phyloP scores from a whole-genome alignment of 2,797 vertebrate species.

The Cryptoblepharus egeriae region DNA sequence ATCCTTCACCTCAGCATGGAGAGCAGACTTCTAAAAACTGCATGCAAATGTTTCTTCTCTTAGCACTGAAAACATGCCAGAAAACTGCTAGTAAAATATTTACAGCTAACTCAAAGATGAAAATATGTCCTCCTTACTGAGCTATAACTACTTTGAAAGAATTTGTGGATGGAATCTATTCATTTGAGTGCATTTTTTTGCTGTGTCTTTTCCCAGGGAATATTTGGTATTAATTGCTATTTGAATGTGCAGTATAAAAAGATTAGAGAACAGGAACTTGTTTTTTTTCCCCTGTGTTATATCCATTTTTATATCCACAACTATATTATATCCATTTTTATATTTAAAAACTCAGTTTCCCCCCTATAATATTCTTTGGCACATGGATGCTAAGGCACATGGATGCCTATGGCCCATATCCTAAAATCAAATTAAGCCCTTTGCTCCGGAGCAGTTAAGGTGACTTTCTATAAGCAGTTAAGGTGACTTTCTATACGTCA shows the following conservation, averaged over 20 bases:
- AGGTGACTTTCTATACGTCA: too few species aligned
- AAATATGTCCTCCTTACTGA: constrained; percentile 68
- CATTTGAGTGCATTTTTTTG: constrained; percentile 38
- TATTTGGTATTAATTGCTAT: constrained; percentile 8
- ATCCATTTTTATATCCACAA: too few species aligned
- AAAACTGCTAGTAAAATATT: constrained; percentile 69
- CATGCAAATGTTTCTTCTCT: constrained; percentile 54
- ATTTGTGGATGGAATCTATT: constrained; percentile 46
- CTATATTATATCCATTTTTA: too few species aligned
- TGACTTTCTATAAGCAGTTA: too few species aligned
- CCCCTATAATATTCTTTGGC: too few species aligned
- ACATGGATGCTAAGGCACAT: too few species aligned
- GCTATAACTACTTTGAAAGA: constrained; percentile 55
- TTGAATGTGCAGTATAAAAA: neutral
- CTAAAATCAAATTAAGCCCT: too few species aligned
- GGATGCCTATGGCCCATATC: too few species aligned
- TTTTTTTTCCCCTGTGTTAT: constrained; percentile 12
- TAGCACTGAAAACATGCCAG: constrained; percentile 53
- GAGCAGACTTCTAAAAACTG: constrained; percentile 52
- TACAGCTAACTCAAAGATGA: constrained; percentile 64
- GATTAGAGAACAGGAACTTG: constrained; percentile 12
- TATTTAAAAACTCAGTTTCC: too few species aligned
- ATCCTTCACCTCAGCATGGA: constrained; percentile 33
- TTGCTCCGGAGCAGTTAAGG: too few species aligned
- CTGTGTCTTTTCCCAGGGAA: constrained; percentile 11